Percentiles rank a stretch among this genome's conserved stretches.
phyloP scores from a whole-genome alignment of 2,888 invertebrate species.

The Mythimna ferrago region DNA sequence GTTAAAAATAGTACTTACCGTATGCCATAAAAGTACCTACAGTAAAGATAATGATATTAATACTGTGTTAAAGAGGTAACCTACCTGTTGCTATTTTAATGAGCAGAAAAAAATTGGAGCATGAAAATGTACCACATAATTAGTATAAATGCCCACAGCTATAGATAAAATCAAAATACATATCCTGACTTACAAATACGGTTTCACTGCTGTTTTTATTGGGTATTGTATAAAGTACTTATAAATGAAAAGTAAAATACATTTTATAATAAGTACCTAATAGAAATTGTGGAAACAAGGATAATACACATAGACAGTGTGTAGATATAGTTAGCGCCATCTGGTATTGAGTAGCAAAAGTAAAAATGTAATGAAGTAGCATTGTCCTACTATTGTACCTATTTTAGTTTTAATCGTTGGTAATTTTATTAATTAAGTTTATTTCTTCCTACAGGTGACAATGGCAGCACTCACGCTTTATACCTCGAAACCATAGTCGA shows the following conservation, averaged over 20 bases:
- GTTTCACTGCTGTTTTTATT: background rate
- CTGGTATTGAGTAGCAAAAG: conserved; percentile 64
- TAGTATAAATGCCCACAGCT: too few relatives aligned
- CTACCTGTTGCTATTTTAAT: conserved; percentile 12
- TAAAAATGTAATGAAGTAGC: background rate
- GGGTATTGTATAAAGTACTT: background rate
- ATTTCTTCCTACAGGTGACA: conserved; percentile 79
- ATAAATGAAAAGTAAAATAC: background rate
- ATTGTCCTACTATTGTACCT: background rate
- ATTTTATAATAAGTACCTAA: background rate
- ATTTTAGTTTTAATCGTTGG: background rate
- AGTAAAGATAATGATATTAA: background rate
- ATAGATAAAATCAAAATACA: background rate
- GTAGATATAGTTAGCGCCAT: conserved; percentile 65
- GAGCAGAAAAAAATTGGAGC: conserved; percentile 25
- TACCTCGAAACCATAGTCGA: conserved; percentile 97
- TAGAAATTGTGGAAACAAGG: background rate
- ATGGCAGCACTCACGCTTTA: conserved; percentile 91
- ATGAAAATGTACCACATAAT: conserved; percentile 20
- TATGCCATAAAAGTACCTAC: background rate
- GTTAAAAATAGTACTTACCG: background rate
- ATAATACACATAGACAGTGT: background rate
- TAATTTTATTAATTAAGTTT: background rate
- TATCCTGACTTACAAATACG: background rate
- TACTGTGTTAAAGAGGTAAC: too few relatives aligned